Evolutionary conservation across 2,113 vertebrate species (phyloP), one percentile per base, ranked within the genome.

Genomic region (Trogon melanurus): DNA sequence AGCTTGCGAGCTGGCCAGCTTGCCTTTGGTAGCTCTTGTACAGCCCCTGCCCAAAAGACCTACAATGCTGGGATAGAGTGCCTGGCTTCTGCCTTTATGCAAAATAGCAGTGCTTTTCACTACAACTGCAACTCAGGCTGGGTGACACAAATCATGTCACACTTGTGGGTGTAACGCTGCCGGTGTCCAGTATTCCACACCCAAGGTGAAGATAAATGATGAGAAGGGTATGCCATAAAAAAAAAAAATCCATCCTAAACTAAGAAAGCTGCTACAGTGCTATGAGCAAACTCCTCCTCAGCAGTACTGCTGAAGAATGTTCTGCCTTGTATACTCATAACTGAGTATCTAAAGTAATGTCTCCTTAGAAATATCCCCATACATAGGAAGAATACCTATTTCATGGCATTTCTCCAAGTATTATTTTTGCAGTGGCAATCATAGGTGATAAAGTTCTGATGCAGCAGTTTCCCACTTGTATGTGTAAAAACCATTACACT

Each of bases 1-100:
- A n/a, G 9, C 8, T 50, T 44, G 8, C 4, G 15, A 20, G 1
- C 16, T 3, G 1, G 1, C 21, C 73, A 50, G n/a, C 26, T 8
- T 45, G 30, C 16, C 11, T 27, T 64, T 57, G 26, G 30, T 56
- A 21, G 19, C 69, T 74, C 44, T 26, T 32, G 17, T 9, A 23
- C 50, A 36, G 21, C 29, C 30, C 29, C 22, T 44, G 45, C 10
- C 74, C 44, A 47, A 50, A 57, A 81, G 38, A 32, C 4, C 5
- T 60, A 38, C 71, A 26, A 8, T 3, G 3, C 60, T 71, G 22
- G 13, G 57, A 48, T 2, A 30, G 8, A 38, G 32, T 5, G 29
- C 27, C 41, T 64, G 50, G 36, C 34, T 76, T 57, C 48, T 70
- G 50, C 81, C 53, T 32, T 73, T 17, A 7, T 13, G 19, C 8